Conservation (phyloP, 2,113 vertebrate species). For the Xerus inauris region DNA sequence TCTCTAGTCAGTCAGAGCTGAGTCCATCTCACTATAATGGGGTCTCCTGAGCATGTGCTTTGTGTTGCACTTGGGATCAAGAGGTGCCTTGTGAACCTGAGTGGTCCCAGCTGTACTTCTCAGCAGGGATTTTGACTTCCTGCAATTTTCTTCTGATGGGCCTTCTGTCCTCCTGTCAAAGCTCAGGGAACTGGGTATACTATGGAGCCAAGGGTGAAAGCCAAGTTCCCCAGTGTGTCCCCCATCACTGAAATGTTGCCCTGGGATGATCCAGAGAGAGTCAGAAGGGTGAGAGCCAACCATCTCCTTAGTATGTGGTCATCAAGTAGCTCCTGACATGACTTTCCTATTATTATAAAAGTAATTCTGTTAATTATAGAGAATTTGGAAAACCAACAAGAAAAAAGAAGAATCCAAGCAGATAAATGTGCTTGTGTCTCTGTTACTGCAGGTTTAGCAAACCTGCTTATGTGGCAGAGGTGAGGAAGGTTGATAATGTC, state of each 20-base stretch:
- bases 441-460: neutral
- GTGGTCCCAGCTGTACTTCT: neutral
- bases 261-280: neutral
- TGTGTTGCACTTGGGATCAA: neutral
- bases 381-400: slow-evolving; percentile 13
- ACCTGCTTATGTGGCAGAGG: neutral
- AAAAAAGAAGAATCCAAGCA: neutral
- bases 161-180: neutral
- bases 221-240: neutral
- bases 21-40: neutral
- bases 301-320: neutral
- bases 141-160: neutral
- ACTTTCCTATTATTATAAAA: neutral
- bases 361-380: slow-evolving; percentile 22
- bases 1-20: neutral
- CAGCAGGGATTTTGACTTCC: slow-evolving; percentile 2
- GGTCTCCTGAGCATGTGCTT: neutral
- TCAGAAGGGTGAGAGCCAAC: neutral
- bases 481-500: neutral
- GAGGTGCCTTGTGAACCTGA: neutral
- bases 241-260: neutral
- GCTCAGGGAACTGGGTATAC: neutral
- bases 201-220: neutral
- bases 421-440: neutral
- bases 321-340: slow-evolving; percentile 23